Conservation (phyloP, 2,797 vertebrate genomes). For the Spea hammondii region DNA sequence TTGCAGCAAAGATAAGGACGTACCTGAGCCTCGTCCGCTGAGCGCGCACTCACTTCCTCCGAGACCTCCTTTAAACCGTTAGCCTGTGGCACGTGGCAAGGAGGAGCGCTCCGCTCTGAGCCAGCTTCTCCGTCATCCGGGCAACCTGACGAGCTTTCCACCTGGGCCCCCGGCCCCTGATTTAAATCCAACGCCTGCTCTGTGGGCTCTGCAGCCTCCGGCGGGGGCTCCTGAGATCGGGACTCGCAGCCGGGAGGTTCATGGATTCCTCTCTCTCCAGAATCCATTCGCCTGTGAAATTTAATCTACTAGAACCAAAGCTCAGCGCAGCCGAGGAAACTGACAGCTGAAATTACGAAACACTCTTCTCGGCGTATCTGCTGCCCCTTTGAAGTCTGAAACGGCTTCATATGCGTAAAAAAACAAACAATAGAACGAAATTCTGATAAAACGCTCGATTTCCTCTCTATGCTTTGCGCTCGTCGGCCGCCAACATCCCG, state of each 20-base stretch:
- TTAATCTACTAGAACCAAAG: conserved; percentile 20
- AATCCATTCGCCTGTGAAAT: conserved; percentile 36
- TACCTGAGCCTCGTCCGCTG: conserved; percentile 5
- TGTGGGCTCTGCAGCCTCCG: conserved; percentile 66
- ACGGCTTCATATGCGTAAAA: not conserved
- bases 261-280: not conserved
- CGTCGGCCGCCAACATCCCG: not conserved
- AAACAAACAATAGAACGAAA: not conserved
- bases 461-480: not conserved
- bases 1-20: not conserved
- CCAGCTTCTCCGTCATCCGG: conserved; percentile 51
- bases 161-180: conserved; percentile 10
- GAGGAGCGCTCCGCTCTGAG: not conserved
- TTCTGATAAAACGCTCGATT: not conserved
- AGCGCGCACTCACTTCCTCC: not conserved
- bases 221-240: conserved; percentile 65
- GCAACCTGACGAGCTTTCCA: conserved; percentile 59
- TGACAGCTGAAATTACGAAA: not conserved
- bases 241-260: conserved; percentile 20
- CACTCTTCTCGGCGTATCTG: not conserved
- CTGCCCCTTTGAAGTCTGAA: conserved; percentile 13
- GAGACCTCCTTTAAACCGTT: not conserved
- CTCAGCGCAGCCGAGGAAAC: conserved; percentile 3
- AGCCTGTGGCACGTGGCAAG: not conserved
- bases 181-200: conserved; percentile 65